phyloP scores from a whole-genome alignment of 1,140 invertebrate genomes.

The Leptinotarsa lineolata region DNA sequence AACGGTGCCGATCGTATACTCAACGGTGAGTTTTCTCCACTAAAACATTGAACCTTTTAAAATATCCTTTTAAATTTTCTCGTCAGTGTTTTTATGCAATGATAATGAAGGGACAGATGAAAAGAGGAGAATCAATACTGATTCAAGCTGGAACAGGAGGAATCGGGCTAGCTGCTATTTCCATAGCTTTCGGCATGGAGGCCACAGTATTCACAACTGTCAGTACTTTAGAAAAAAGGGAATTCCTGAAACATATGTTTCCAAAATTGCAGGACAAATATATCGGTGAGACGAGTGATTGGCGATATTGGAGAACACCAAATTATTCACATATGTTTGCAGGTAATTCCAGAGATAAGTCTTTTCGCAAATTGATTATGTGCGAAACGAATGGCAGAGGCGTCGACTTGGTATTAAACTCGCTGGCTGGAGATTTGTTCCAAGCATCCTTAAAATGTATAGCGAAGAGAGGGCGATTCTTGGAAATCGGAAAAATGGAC shows the following conservation, averaged over 20 bases:
- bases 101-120: slow-evolving; percentile 25
- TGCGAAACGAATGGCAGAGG: slow-evolving; percentile 78
- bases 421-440: slow-evolving; percentile 88
- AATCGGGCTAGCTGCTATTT: slow-evolving; percentile 92
- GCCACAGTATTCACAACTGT: slow-evolving; percentile 87
- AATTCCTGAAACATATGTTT: slow-evolving; percentile 86
- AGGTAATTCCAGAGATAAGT: slow-evolving; percentile 87
- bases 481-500: slow-evolving; percentile 90
- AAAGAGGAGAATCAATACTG: slow-evolving; percentile 80
- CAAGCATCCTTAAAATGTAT: slow-evolving; percentile 90
- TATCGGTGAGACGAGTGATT: slow-evolving; percentile 59
- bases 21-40: slow-evolving; percentile 10
- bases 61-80: background rate
- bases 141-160: slow-evolving; percentile 96
- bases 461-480: slow-evolving; percentile 85
- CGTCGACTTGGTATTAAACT: slow-evolving; percentile 92
- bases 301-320: background rate
- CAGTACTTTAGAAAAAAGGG: slow-evolving; percentile 81
- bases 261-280: slow-evolving; percentile 77
- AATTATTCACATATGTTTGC: background rate
- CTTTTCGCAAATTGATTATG: slow-evolving; percentile 86
- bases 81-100: slow-evolving; percentile 32
- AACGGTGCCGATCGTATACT: too few species aligned
- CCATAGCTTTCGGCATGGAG: slow-evolving; percentile 84
- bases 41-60: too few species aligned